Evolutionary conservation across 2,113 vertebrate species (phyloP).

Genomic region (Solea solea): DNA sequence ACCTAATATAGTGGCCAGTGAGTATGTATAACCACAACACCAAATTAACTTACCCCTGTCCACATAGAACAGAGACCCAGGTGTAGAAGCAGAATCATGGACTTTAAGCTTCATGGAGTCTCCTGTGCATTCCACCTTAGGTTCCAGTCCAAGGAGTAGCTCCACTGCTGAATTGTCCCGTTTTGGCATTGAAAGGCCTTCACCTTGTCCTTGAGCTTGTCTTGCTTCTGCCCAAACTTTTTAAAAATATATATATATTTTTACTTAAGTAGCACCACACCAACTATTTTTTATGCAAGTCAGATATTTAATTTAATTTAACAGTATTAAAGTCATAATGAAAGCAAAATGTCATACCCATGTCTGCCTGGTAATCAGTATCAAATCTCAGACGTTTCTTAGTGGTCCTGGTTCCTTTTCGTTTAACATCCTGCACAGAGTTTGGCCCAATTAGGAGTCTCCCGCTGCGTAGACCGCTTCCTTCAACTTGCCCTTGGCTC

Average conservation of each 20-base stretch:
- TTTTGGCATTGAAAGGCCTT: neutral
- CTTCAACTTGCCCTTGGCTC: neutral
- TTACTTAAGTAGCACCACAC: no score
- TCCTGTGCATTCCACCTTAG: constrained; percentile 74
- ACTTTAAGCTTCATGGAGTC: constrained; percentile 75
- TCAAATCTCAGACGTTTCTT: constrained; percentile 17
- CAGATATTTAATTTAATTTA: no score
- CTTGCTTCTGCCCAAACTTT: constrained; percentile 53
- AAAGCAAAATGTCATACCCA: constrained; percentile 44
- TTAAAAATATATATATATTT: neutral
- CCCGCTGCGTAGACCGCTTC: constrained; percentile 31
- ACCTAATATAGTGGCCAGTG: no score
- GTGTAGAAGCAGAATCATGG: constrained; percentile 34
- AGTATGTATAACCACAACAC: neutral
- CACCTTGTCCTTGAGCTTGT: neutral
- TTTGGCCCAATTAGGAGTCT: constrained; percentile 58
- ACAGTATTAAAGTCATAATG: no score
- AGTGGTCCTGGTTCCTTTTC: neutral
- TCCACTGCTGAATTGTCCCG: constrained; percentile 24
- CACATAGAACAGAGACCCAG: constrained; percentile 60
- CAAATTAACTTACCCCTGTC: constrained; percentile 58
- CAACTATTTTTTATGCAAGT: neutral
- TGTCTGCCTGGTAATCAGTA: constrained; percentile 69
- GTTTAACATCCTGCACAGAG: neutral
- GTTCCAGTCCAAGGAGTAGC: constrained; percentile 66